Evolutionary conservation across 1,140 invertebrate species (phyloP), one percentile per base, ranked within the genome.

Genomic region (Panonychus citri): DNA sequence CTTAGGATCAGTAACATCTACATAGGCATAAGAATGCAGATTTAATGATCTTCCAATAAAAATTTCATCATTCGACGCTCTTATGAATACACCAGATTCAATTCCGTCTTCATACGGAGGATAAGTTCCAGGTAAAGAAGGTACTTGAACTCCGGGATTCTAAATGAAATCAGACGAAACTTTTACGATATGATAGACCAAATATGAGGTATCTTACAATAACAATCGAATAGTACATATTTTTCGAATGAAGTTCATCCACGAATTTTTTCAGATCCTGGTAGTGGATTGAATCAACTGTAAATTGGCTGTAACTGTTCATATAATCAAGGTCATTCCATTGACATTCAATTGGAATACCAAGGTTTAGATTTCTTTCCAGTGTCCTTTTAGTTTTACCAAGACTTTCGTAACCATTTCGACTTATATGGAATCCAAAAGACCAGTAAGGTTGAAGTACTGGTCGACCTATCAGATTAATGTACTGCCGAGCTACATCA

Each of bases 1-100:
- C 50, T 78, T 78, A 0, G 83, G 82, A 70, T 86, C 75, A 4
- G 81, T 84, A 65, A 89, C 89, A 70, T 91, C 86, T 0, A 84
- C 83, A 75, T 79, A 89, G 10, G 81, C 79, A 28, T 59, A 64
- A 43, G 19, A 58, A 19, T 42, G 49, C 39, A 37, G 26, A 43
- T 56, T 61, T 62, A 59, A 68, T n/a, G 64, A 63, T 30, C 63
- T 49, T 24, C 46, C 46, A 2, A 49, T 26, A 13, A 49, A 49
- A 24, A 49, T 49, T 26, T 26, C 15, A 19, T 21, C 46, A 49
- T 13, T 24, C 13, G 46, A 21, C 12, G 15, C 24, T 49, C 24
- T 49, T 15, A 12, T 12, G 24, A 49, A 69, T 25, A 69, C 57
- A 53, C 62, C 62, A 25, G 57, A 57, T 37, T 61, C 28, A 3